Percentiles rank a stretch among this genome's conserved stretches.
Conservation (phyloP, 2,797 vertebrate genomes). For the Acipenser ruthenus region DNA sequence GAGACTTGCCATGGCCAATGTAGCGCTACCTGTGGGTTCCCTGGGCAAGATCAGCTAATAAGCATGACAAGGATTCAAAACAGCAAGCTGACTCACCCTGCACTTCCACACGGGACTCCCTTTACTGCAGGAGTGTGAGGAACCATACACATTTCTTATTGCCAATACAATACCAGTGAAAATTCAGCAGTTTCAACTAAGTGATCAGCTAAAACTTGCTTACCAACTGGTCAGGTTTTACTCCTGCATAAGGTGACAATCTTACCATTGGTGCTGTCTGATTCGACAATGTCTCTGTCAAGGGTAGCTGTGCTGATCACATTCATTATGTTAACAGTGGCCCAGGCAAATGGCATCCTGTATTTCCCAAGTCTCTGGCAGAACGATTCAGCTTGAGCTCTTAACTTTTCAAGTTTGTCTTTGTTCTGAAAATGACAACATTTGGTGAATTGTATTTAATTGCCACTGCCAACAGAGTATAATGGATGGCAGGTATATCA, state of each 20-base stretch:
- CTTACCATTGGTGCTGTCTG: slow-evolving; percentile 73
- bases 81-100: too few species aligned
- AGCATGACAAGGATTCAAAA: too few species aligned
- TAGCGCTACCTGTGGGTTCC: too few species aligned
- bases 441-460: too few species aligned
- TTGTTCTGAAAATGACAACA: slow-evolving; percentile 63
- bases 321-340: slow-evolving; percentile 74
- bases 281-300: slow-evolving; percentile 72
- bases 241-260: background rate
- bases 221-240: background rate
- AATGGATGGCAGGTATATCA: too few species aligned
- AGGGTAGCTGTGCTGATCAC: slow-evolving; percentile 71
- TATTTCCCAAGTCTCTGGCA: slow-evolving; percentile 87
- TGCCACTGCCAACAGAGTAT: too few species aligned
- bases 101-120: too few species aligned
- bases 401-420: slow-evolving; percentile 92
- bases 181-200: background rate
- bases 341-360: slow-evolving; percentile 94
- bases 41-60: too few species aligned
- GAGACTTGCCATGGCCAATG: too few species aligned
- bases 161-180: too few species aligned
- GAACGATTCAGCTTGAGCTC: slow-evolving; percentile 78
- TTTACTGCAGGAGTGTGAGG: too few species aligned
- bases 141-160: too few species aligned
- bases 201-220: background rate